Evolutionary conservation across 2,797 vertebrate genomes (phyloP), one percentile per base, ranked within the genome.

Genomic region (Gallinago stenura): DNA sequence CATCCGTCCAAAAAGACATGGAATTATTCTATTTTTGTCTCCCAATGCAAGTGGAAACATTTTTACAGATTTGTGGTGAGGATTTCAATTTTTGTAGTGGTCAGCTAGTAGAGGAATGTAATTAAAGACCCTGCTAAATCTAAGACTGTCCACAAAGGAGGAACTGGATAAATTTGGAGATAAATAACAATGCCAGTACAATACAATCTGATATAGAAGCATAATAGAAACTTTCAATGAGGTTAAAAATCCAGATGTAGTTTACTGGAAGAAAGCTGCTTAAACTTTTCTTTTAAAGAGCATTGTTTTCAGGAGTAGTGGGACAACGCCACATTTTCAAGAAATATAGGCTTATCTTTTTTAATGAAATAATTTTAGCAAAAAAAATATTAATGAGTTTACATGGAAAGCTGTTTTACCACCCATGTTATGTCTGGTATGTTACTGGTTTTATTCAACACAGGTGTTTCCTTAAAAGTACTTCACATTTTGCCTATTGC

Each of bases 1-100:
- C 98, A 97, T 88, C 89, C 95, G 16, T 99, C 99, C 99, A 99
- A 98, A 97, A 98, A 98, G 98, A 98, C 98, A 98, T 98, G 98
- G 98, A 98, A 98, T 98, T 98, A 98, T 98, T 99, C 98, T 99
- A 99, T 99, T 99, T 99, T 97, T 95, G 99, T 98, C 98, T 98
- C 97, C 98, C 98, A 98, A 82, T 97, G 95, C 97, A 95, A 97
- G 91, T 96, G 97, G 98, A 97, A 97, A 97, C 92, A 79, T 96
- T 98, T 98, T 95, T 94, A 95, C 95, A 95, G 95, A 96, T 98
- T 95, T 96, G 98, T 90, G 96, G 98, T 96, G 93, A 97, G 95
- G 94, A 54, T 92, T 95, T 97, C 89, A 92, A 95, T 96, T 97
- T 97, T 93, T 93, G 90, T 91, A 89, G 96, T 81, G 97, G 97